A percentile compares a stretch with the other conserved stretches of the same genome.
phyloP scores from a whole-genome alignment of 2,797 vertebrate species.

The Dromococcyx pavoninus region DNA sequence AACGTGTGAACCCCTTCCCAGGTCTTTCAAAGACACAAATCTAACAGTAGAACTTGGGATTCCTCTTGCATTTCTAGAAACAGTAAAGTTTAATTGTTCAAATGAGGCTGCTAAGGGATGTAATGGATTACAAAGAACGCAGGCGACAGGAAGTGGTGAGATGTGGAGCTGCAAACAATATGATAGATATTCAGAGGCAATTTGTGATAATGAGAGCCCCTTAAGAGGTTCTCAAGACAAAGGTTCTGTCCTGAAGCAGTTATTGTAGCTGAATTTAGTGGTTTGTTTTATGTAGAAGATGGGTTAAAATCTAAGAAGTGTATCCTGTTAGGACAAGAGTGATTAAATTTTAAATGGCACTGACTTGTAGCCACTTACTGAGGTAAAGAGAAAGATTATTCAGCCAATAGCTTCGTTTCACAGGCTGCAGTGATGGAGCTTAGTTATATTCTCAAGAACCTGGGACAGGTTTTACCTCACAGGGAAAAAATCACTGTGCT shows the following conservation, averaged over 20 bases:
- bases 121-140: slow-evolving; percentile 47
- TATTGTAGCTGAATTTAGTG: slow-evolving; percentile 18
- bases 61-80: slow-evolving; percentile 16
- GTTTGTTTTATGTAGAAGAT: not conserved
- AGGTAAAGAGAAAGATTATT: not conserved
- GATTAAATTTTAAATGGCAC: slow-evolving; percentile 43
- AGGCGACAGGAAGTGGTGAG: slow-evolving; percentile 42
- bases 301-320: slow-evolving; percentile 36
- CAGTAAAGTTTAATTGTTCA: not conserved
- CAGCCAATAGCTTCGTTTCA: not conserved
- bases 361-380: not conserved
- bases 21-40: not conserved
- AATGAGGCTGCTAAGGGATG: not conserved
- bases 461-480: not conserved
- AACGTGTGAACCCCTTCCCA: not conserved
- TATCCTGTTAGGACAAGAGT: not conserved
- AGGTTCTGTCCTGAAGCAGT: not conserved
- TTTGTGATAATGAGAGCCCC: slow-evolving; percentile 52
- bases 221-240: slow-evolving; percentile 41
- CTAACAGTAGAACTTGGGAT: not conserved
- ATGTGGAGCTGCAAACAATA: not conserved
- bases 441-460: not conserved
- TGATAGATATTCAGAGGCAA: not conserved
- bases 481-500: not conserved
- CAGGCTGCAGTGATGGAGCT: not conserved